These are phyloP conservation scores for Heliothis subflexa DNA, from an alignment of 1,140 invertebrate species.

Conservation along the genomic window DNA sequence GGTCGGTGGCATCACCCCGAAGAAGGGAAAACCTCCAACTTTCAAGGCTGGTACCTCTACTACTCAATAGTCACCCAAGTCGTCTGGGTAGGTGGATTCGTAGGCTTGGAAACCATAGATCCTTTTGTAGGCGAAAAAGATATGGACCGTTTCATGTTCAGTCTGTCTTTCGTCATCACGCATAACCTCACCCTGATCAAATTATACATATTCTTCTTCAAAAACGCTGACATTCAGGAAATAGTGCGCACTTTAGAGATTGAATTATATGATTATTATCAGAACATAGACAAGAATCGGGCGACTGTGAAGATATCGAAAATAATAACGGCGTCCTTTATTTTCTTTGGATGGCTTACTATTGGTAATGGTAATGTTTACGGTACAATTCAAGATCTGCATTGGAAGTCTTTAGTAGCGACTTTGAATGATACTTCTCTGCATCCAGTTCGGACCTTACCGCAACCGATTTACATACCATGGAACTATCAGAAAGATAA, in stretches of 20 bases:
- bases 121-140: conserved; percentile 81
- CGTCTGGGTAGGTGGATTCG: conserved; percentile 78
- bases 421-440: conserved; percentile 63
- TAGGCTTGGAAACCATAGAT: conserved; percentile 80
- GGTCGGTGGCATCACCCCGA: conserved; percentile 83
- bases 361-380: conserved; percentile 77
- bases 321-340: conserved; percentile 73
- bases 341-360: conserved; percentile 81
- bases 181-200: conserved; percentile 79
- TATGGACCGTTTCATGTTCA: conserved; percentile 80
- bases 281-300: conserved; percentile 66
- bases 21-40: conserved; percentile 71
- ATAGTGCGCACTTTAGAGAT: conserved; percentile 74
- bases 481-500: conserved; percentile 74
- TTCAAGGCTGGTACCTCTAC: conserved; percentile 73
- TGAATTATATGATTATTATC: conserved; percentile 72
- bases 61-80: conserved; percentile 76
- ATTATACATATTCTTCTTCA: conserved; percentile 79
- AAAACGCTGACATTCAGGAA: conserved; percentile 75
- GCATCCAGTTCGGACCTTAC: conserved; percentile 66
- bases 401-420: conserved; percentile 70
- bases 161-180: conserved; percentile 81
- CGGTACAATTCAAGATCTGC: conserved; percentile 74
- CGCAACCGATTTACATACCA: conserved; percentile 80
- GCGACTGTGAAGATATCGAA: conserved; percentile 66